phyloP scores from a whole-genome alignment of 2,797 vertebrate species.

The Myotis daubentonii region DNA sequence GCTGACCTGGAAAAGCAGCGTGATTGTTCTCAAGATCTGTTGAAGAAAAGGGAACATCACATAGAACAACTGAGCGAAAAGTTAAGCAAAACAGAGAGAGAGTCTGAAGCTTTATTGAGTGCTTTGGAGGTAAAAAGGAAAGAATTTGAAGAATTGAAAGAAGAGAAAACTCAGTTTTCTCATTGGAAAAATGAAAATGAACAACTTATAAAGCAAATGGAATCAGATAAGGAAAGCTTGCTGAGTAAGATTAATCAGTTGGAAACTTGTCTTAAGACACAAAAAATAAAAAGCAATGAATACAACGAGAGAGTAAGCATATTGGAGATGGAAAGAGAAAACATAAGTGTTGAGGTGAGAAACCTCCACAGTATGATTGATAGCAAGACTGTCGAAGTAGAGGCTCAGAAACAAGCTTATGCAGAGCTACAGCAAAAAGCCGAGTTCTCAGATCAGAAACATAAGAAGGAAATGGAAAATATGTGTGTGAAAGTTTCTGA shows the following conservation, averaged over 20 bases:
- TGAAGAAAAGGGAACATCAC: slow-evolving; percentile 89
- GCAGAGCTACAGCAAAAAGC: slow-evolving; percentile 84
- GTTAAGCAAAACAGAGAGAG: slow-evolving; percentile 84
- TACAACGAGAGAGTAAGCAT: slow-evolving; percentile 83
- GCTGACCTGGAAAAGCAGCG: slow-evolving; percentile 89
- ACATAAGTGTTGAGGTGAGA: slow-evolving; percentile 85
- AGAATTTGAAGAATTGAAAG: slow-evolving; percentile 87
- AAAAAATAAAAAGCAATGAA: slow-evolving; percentile 81
- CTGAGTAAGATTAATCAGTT: slow-evolving; percentile 85
- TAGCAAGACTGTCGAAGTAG: slow-evolving; percentile 87
- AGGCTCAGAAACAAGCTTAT: slow-evolving; percentile 86
- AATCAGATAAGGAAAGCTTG: slow-evolving; percentile 88
- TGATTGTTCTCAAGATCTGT: slow-evolving; percentile 86
- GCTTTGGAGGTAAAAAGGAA: slow-evolving; percentile 84
- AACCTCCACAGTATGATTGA: slow-evolving; percentile 88
- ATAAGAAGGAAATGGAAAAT: slow-evolving; percentile 90
- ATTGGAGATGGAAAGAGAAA: slow-evolving; percentile 86
- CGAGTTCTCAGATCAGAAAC: slow-evolving; percentile 86
- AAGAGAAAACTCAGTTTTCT: slow-evolving; percentile 86
- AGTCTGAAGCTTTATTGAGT: slow-evolving; percentile 85
- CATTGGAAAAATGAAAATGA: slow-evolving; percentile 91
- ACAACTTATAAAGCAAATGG: slow-evolving; percentile 84
- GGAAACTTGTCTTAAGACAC: slow-evolving; percentile 84
- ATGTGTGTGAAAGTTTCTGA: slow-evolving; percentile 86
- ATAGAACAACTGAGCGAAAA: slow-evolving; percentile 87